Base-by-base conservation (phyloP, 2,797 vertebrate species). In the Tenualosa ilisha region DNA sequence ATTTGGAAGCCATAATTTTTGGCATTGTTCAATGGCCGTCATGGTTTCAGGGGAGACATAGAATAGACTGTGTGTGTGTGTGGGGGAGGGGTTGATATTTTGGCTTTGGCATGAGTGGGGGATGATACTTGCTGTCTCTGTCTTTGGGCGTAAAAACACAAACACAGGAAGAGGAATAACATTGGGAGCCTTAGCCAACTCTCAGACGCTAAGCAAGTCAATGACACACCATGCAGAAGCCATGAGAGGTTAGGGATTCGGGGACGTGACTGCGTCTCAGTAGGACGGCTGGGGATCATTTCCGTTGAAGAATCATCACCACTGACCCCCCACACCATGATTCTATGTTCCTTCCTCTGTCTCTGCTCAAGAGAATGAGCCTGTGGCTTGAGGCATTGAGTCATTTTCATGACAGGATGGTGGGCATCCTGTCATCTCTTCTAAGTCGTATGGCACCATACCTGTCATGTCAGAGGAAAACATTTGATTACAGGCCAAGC, bases 1-100 rank as follows among this genome's bases (percentile, higher is more conserved):
- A 75, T 75, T 75, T 75, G 68, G 68, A 75, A 75, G 37, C 37
- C 15, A 75, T 75, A 0, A 75, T 75, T 72, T 68, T 40, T 75
- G 31, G 31, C 13, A 40, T 75, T 40, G 68, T 13, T 75, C 68
- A 75, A 75, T 43, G 68, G 63, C 63, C 68, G 15, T 31, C 68
- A 20, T 40, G 1, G 31, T 75, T 75, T 75, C 31, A 75, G 4
- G 68, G 31, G 31, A 75, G 31, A 40, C 31, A 46, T 46, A 75
- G 68, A 75, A 20, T 75, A 43, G 68, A 31, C 68, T 75, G 17
- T 15, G 2, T 40, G 0, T 4, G 46, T 46, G 46, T 4, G 46
- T 7, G 46, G 1, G 46, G 31, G 46, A 0, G 46, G 31, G 65
- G 65, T 31, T 24, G 68, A 43, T 75, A 40, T 20, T 75, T 75